Conservation (phyloP, 2,797 vertebrate species). For the Cetoscarus ocellatus region DNA sequence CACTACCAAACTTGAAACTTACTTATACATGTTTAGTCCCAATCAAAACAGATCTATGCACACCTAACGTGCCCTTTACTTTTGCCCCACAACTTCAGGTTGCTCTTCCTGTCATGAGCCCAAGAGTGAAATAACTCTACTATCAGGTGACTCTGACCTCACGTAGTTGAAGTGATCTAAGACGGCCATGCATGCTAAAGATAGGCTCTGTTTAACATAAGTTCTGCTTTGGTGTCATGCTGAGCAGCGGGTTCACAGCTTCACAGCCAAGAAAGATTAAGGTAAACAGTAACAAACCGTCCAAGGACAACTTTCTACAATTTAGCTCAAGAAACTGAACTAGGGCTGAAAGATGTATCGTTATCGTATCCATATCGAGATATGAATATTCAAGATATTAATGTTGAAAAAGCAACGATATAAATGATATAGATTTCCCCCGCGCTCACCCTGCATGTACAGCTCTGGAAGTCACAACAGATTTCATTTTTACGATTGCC, state of each 20-base stretch:
- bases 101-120: conserved; percentile 14
- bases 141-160: conserved; percentile 27
- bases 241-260: neutral
- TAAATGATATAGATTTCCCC: no score
- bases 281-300: neutral
- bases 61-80: neutral
- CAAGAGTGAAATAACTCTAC: conserved; percentile 6
- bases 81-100: conserved; percentile 2
- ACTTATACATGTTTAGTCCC: neutral
- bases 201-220: conserved; percentile 6
- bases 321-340: neutral
- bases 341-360: no score
- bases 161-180: conserved; percentile 3
- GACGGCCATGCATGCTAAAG: conserved; percentile 6
- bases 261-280: neutral
- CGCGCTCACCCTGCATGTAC: no score
- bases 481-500: no score
- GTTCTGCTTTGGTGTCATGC: neutral
- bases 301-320: neutral
- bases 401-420: no score
- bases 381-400: no score
- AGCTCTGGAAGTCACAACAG: no score
- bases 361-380: no score
- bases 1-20: neutral
- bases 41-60: neutral